Evolutionary conservation across 2,113 vertebrate genomes (phyloP).

Genomic region (Calonectris borealis): DNA sequence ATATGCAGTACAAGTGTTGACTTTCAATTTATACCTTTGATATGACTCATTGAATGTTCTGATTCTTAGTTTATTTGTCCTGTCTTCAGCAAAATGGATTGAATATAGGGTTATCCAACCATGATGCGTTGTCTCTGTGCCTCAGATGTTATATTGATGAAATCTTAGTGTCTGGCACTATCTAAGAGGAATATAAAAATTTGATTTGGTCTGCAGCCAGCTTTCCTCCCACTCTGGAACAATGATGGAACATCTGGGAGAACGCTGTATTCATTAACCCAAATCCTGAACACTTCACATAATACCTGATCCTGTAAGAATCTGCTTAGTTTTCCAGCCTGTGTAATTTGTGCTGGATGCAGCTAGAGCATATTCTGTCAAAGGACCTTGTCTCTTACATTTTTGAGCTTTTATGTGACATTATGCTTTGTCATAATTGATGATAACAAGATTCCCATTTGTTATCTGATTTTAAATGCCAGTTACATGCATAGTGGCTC

Average conservation of each 20-base stretch:
- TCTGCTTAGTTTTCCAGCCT: conserved; percentile 37
- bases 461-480: conserved; percentile 33
- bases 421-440: conserved; percentile 17
- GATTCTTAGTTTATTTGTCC: conserved; percentile 61
- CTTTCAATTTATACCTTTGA: conserved; percentile 63
- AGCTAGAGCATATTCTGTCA: neutral
- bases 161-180: conserved; percentile 58
- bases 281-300: conserved; percentile 25
- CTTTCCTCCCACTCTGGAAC: conserved; percentile 61
- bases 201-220: conserved; percentile 62
- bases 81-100: conserved; percentile 57
- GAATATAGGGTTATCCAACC: conserved; percentile 47
- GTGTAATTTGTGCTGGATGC: neutral
- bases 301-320: conserved; percentile 37
- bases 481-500: neutral
- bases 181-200: conserved; percentile 61
- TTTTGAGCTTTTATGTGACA: neutral
- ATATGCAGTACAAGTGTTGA: conserved; percentile 38
- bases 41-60: conserved; percentile 47
- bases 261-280: conserved; percentile 40
- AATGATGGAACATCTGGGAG: conserved; percentile 57
- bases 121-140: conserved; percentile 9
- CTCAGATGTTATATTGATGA: conserved; percentile 61
- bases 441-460: conserved; percentile 18
- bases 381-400: neutral